Percentiles rank a stretch among this genome's conserved stretches.
These are phyloP conservation scores for Torymus auratus DNA, from an alignment of 2,888 invertebrate genomes.

Conservation along the genomic window DNA sequence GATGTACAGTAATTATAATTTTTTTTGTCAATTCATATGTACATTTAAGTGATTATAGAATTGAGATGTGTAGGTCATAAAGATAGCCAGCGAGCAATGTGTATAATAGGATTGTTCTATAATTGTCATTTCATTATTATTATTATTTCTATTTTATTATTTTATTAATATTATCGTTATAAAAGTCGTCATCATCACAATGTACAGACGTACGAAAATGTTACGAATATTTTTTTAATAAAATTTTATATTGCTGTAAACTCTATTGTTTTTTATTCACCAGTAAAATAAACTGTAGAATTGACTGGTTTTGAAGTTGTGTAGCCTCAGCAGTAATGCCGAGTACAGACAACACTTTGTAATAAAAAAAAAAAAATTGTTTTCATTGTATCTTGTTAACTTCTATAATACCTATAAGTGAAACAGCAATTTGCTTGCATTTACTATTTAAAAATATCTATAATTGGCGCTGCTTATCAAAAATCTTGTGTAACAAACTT, in stretches of 20 bases:
- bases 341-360: too few species aligned
- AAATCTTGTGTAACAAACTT: too few species aligned
- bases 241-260: conserved; percentile 59
- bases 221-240: conserved; percentile 60
- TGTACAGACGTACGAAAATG: conserved; percentile 58
- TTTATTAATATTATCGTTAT: conserved; percentile 57
- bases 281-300: not conserved
- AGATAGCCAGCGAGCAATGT: conserved; percentile 33
- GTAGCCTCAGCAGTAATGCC: too few species aligned
- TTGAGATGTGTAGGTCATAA: conserved; percentile 44
- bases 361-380: too few species aligned
- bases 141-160: conserved; percentile 56
- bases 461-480: too few species aligned
- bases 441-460: too few species aligned
- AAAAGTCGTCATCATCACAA: conserved; percentile 55
- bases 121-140: conserved; percentile 52
- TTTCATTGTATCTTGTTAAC: too few species aligned
- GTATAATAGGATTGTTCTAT: conserved; percentile 56
- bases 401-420: too few species aligned
- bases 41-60: conserved; percentile 51
- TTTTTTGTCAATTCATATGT: conserved; percentile 50
- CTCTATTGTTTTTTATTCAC: conserved; percentile 8
- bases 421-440: too few species aligned
- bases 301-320: too few species aligned
- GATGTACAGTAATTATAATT: conserved; percentile 53